Percentiles rank a stretch among this genome's conserved stretches.
Evolutionary conservation across 2,797 vertebrate genomes (phyloP).

Genomic region (Odontamblyopus rebecca): DNA sequence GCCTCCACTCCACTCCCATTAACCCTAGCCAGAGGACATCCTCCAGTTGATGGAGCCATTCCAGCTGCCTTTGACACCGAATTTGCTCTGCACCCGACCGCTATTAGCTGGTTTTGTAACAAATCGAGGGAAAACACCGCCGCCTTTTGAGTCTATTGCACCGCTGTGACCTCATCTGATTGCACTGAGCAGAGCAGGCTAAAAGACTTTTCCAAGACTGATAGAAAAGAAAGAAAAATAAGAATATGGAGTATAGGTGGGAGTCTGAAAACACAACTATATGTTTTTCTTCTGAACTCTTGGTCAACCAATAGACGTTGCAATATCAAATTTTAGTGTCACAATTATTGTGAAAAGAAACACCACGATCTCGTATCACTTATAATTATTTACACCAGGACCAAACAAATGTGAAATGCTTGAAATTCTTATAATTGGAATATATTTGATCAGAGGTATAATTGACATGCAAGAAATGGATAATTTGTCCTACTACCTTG

Average conservation of each 20-base stretch:
- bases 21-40: constrained; percentile 77
- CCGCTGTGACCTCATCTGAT: constrained; percentile 68
- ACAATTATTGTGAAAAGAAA: too few relatives aligned
- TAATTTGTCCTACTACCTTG: too few relatives aligned
- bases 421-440: neutral
- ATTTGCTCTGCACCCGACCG: constrained; percentile 68
- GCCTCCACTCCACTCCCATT: constrained; percentile 74
- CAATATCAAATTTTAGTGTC: neutral
- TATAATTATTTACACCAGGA: too few relatives aligned
- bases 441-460: too few relatives aligned
- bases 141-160: constrained; percentile 64
- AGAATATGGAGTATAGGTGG: constrained; percentile 32
- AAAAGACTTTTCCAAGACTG: constrained; percentile 60
- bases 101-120: constrained; percentile 72
- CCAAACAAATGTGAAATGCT: too few relatives aligned
- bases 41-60: constrained; percentile 75
- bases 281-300: constrained; percentile 18
- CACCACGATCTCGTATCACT: too few relatives aligned
- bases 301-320: neutral
- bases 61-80: constrained; percentile 73
- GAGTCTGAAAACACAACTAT: constrained; percentile 26
- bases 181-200: constrained; percentile 52
- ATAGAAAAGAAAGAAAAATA: constrained; percentile 34
- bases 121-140: constrained; percentile 62
- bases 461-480: too few relatives aligned